Base-by-base conservation (phyloP, 2,888 invertebrate genomes). In the Mesorhabditis belari region DNA sequence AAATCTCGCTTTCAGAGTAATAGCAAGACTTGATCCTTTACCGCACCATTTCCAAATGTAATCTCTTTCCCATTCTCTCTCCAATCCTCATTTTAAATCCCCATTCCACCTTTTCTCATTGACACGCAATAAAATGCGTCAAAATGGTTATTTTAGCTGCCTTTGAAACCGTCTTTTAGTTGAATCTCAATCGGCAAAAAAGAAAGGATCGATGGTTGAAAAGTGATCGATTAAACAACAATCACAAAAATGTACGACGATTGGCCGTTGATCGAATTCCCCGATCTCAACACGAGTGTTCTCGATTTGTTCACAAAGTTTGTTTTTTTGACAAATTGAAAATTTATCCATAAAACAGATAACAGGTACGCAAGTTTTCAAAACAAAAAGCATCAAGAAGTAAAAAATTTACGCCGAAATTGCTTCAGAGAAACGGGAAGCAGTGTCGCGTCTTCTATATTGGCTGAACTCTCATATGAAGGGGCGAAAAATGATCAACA, bases 181-280 rank as follows among this genome's bases (percentile, higher is more conserved):
- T n/a, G n/a, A n/a, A n/a, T n/a, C n/a, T n/a, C n/a, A n/a, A n/a
- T n/a, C n/a, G n/a, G n/a, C n/a, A n/a, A n/a, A n/a, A n/a, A n/a
- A n/a, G n/a, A n/a, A n/a, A n/a, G n/a, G n/a, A n/a, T n/a, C n/a
- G n/a, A n/a, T n/a, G n/a, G n/a, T n/a, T n/a, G n/a, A n/a, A 35
- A 35, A 35, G 12, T 35, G n/a, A 9, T 35, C 44, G 44, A 35
- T 35, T 35, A 9, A 17, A 17, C 44, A n/a, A 35, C n/a, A n/a
- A 35, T 35, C n/a, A 35, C n/a, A 25, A 52, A 21, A 52, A 73
- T 75, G 71, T 70, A 73, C 64, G 73, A 73, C 52, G 72, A 77
- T 66, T 78, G 78, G 78, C 77, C 78, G 59, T 63, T 71, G 53
- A 69, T 78, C 63, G 76, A 77, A 65, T 76, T 78, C 58, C 67